Conservation (phyloP, 2,797 vertebrate genomes). For the Coregonus ussuriensis region DNA sequence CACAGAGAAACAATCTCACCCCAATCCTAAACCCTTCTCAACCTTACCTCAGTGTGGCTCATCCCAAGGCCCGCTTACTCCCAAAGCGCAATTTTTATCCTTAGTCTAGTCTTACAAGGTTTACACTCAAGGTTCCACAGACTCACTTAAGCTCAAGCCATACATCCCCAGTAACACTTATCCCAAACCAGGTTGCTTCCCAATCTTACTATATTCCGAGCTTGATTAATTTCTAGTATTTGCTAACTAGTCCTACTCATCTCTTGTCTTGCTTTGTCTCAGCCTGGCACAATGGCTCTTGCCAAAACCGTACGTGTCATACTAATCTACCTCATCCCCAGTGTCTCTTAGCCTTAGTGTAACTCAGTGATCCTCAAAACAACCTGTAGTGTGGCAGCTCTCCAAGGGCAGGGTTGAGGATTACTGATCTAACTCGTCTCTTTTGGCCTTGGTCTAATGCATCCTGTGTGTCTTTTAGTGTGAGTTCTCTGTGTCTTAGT, state of each 20-base stretch:
- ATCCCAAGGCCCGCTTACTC: too few relatives aligned
- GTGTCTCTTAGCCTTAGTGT: background rate
- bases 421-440: background rate
- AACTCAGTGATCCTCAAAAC: background rate
- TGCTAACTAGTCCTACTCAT: too few relatives aligned
- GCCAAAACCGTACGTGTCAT: constrained; percentile 2
- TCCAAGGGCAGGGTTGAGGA: background rate
- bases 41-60: background rate
- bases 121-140: background rate
- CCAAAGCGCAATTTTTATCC: background rate
- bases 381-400: background rate
- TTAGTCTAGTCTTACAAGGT: background rate
- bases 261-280: background rate
- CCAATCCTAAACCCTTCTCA: background rate
- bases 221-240: too few relatives aligned
- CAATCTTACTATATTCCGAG: too few relatives aligned
- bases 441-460: background rate
- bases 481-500: background rate
- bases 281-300: background rate
- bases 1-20: constrained; percentile 46
- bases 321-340: background rate
- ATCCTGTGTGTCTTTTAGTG: background rate
- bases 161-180: background rate
- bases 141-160: too few relatives aligned
- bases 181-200: background rate